Percentiles rank a stretch among this genome's conserved stretches.
phyloP scores from a whole-genome alignment of 2,113 vertebrate species.

The Hyperopisus bebe region DNA sequence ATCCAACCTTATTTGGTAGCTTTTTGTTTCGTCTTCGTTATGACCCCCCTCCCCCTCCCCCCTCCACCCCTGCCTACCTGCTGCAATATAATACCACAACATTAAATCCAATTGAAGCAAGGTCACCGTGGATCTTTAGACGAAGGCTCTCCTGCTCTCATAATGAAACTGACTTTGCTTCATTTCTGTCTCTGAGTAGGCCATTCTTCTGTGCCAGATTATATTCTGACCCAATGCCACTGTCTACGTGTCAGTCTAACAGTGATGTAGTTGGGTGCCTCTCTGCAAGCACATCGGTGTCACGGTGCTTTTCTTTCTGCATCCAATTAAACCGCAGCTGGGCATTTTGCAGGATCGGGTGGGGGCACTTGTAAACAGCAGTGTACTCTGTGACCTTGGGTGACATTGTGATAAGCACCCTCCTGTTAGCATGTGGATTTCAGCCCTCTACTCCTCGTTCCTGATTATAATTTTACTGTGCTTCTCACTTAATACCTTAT shows the following conservation, averaged over 20 bases:
- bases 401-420: conserved; percentile 1
- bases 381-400: not conserved
- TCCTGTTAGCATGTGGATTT: not conserved
- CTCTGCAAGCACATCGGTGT: not conserved
- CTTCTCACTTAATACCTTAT: not conserved
- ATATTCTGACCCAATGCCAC: not conserved
- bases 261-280: not conserved
- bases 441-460: not conserved
- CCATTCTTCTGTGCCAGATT: not conserved
- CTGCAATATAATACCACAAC: conserved; percentile 19
- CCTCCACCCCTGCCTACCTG: not conserved
- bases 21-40: not conserved
- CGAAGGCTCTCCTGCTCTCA: not conserved
- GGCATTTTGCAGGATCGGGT: not conserved
- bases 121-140: not conserved
- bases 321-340: not conserved
- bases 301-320: not conserved
- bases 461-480: not conserved
- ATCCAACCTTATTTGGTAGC: not conserved
- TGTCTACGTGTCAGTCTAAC: not conserved
- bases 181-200: not conserved
- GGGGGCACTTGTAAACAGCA: not conserved
- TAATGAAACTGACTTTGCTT: not conserved
- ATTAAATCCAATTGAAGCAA: not conserved
- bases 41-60: not conserved